Evolutionary conservation across 2,113 vertebrate genomes (phyloP), one percentile per base, ranked within the genome.

Genomic region (Empidonax traillii): DNA sequence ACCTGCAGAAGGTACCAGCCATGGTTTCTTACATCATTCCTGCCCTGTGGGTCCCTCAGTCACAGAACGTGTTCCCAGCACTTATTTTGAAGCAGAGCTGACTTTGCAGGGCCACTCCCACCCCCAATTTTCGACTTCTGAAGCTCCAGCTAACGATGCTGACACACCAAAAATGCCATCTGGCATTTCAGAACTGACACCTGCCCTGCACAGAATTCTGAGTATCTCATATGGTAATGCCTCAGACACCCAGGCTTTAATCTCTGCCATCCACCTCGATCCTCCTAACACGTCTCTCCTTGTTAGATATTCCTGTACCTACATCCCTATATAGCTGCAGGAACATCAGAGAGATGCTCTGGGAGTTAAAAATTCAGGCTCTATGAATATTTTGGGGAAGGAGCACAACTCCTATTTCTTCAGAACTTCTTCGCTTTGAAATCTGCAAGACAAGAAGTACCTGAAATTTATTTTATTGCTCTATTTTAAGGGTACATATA

Each of bases 51-150:
- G 2, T n/a, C 39, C 43, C 80, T 77, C 3, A 2, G 46, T 7
- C 2, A 0, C 51, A 22, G n/a, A 46, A 3, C 0, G 0, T 22
- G 37, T 1, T 89, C 49, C 66, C 33, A 23, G 68, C 15, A 18
- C 0, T 1, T 22, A n/a, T 76, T 90, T 25, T 2, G 4, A 12
- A 37, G 35, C 37, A 73, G 49, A 67, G 43, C 16, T 56, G 73
- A 13, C 46, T 63, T 28, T 79, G 19, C 78, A 76, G 69, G 22
- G 31, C 4, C 1, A 3, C 5, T 90, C n/a, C 53, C 33, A 49
- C 35, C 24, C 52, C 78, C 20, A 39, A 0, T 14, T 20, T 69
- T 55, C 21, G 39, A 7, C 27, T 71, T 67, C 30, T 16, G n/a
- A 43, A 71, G 37, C 24, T 79, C 31, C 56, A 31, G 3, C 53